Conservation (phyloP, 2,797 vertebrate species). For the Synanceia verrucosa region DNA sequence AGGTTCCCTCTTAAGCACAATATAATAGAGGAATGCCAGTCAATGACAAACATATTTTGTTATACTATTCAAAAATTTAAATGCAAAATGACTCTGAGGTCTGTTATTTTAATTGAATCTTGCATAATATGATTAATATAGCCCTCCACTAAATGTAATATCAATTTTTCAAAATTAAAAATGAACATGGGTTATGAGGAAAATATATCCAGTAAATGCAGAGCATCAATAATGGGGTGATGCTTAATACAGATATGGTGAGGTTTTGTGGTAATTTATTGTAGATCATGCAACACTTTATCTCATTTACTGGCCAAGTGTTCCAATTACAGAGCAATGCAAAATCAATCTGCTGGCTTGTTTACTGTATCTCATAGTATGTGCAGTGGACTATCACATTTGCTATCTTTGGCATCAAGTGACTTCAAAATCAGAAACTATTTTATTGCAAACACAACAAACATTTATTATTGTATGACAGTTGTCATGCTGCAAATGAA, state of each 20-base stretch:
- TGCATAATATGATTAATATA: slow-evolving; percentile 22
- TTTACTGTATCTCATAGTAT: slow-evolving; percentile 12
- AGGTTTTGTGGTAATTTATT: slow-evolving; percentile 39
- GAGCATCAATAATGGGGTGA: slow-evolving; percentile 31
- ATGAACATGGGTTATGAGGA: slow-evolving; percentile 3
- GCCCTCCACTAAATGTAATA: neutral
- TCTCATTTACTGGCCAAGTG: slow-evolving; percentile 31
- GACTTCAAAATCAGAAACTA: too few species aligned
- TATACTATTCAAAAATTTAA: neutral
- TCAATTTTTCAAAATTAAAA: slow-evolving; percentile 24
- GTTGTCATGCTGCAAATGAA: too few species aligned
- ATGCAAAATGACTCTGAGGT: neutral
- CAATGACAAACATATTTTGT: neutral
- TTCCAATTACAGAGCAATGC: slow-evolving; percentile 9
- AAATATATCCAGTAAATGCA: slow-evolving; percentile 24
- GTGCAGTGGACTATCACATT: neutral
- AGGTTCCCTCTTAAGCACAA: neutral
- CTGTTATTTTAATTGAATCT: slow-evolving; percentile 12
- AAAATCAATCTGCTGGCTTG: slow-evolving; percentile 16
- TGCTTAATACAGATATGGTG: slow-evolving; percentile 28
- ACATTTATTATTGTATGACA: too few species aligned
- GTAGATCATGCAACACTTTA: slow-evolving; percentile 1
- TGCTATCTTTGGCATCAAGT: neutral
- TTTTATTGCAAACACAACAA: too few species aligned
- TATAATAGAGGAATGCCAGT: neutral